phyloP scores from a whole-genome alignment of 2,797 vertebrate genomes.

The Lophotriccus pileatus region DNA sequence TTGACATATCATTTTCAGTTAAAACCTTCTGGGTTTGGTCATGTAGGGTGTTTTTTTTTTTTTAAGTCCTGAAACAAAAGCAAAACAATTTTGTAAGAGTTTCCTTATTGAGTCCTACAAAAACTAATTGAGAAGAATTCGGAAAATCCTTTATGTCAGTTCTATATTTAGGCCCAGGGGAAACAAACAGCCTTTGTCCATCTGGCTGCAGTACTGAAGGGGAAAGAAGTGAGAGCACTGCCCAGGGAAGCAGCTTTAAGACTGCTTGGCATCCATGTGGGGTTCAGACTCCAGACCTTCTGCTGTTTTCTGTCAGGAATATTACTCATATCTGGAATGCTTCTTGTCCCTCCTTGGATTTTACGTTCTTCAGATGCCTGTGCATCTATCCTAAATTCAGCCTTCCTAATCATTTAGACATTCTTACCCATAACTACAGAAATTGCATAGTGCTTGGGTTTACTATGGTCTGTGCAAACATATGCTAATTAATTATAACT shows the following conservation, averaged over 20 bases:
- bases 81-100: not conserved
- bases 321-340: not conserved
- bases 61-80: not conserved
- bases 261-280: not conserved
- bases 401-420: not conserved
- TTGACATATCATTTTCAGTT: not conserved
- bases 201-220: not conserved
- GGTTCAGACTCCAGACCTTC: not conserved
- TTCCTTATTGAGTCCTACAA: not conserved
- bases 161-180: not conserved
- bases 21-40: not conserved
- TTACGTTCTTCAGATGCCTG: not conserved
- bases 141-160: not conserved
- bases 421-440: not conserved
- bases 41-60: not conserved
- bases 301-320: not conserved
- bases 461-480: not conserved
- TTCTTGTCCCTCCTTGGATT: not conserved
- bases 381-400: not conserved
- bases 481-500: slow-evolving; percentile 20
- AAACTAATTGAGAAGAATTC: not conserved
- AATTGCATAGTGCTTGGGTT: not conserved
- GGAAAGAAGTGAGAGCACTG: not conserved
- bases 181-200: not conserved
- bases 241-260: not conserved